Percentiles rank a stretch among this genome's conserved stretches.
These are phyloP conservation scores for Nemapogon koenigi DNA, from an alignment of 2,888 invertebrate species.

Conservation along the genomic window DNA sequence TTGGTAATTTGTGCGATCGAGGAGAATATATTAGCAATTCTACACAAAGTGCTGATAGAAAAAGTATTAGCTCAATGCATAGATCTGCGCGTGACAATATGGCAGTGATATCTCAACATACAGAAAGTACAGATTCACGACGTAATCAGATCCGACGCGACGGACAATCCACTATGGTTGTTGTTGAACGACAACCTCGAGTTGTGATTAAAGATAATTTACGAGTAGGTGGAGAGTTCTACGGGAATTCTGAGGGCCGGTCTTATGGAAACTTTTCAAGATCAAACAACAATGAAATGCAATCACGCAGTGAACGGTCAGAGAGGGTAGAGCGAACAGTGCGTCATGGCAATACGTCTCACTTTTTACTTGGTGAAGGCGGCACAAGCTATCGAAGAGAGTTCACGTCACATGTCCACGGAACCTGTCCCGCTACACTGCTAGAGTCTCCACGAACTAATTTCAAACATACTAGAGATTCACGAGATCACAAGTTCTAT, in stretches of 20 bases:
- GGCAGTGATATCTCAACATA: constrained; percentile 55
- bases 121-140: constrained; percentile 41
- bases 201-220: constrained; percentile 71
- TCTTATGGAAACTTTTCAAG: constrained; percentile 73
- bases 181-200: constrained; percentile 68
- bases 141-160: constrained; percentile 47
- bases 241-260: constrained; percentile 74
- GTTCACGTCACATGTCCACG: constrained; percentile 72
- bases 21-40: constrained; percentile 72
- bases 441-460: constrained; percentile 77
- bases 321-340: constrained; percentile 66
- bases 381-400: constrained; percentile 79
- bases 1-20: constrained; percentile 78
- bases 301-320: constrained; percentile 62
- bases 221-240: constrained; percentile 75
- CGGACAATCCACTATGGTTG: constrained; percentile 60
- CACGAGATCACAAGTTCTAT: constrained; percentile 85
- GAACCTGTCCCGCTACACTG: constrained; percentile 82
- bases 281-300: constrained; percentile 43
- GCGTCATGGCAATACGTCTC: constrained; percentile 74
- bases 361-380: constrained; percentile 77
- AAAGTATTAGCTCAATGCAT: constrained; percentile 81
- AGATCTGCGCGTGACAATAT: constrained; percentile 68
- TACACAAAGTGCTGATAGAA: constrained; percentile 72
- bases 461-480: constrained; percentile 84